These are phyloP conservation scores for Hydrochoerus hydrochaeris DNA, from an alignment of 2,113 vertebrate genomes.

Conservation along the genomic window DNA sequence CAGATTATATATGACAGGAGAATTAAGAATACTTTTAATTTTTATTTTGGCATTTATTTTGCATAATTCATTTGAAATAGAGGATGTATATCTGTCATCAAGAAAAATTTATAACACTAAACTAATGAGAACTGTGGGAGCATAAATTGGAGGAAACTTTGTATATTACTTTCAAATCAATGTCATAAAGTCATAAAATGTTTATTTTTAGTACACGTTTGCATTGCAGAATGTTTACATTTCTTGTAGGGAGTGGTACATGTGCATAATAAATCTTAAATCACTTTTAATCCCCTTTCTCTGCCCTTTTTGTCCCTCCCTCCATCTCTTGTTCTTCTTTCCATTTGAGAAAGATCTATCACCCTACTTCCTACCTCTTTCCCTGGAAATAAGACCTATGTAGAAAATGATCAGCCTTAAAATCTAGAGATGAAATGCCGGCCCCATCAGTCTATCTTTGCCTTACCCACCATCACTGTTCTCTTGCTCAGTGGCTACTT, in stretches of 20 bases:
- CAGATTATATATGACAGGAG: neutral
- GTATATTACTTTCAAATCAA: neutral
- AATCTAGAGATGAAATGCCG: neutral
- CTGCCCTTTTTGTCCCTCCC: neutral
- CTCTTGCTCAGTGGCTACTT: neutral
- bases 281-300: neutral
- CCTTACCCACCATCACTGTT: neutral
- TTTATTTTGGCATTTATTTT: neutral
- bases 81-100: no score
- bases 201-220: neutral
- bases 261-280: neutral
- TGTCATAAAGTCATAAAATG: neutral
- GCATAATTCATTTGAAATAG: neutral
- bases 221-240: neutral
- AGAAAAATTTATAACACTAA: neutral
- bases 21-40: neutral
- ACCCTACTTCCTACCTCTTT: neutral
- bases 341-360: neutral
- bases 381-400: neutral
- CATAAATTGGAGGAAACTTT: neutral
- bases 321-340: neutral
- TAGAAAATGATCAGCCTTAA: neutral
- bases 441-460: neutral
- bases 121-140: neutral
- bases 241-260: neutral